These are phyloP conservation scores for Pterobdella sp. DNA, from an alignment of 2,888 invertebrate species.

Conservation along the genomic window DNA sequence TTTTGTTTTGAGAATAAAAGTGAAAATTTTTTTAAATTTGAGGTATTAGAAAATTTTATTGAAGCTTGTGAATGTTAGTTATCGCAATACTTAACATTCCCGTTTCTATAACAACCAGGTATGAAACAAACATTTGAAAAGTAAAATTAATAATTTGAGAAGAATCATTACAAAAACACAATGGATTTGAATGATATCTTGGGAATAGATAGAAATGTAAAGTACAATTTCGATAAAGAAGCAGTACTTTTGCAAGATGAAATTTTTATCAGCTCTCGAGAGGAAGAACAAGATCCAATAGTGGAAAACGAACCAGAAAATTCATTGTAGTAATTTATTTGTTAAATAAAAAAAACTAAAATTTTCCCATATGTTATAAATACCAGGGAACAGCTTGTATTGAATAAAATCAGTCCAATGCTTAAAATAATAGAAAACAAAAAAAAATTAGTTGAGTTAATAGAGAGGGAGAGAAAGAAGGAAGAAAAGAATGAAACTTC, in stretches of 20 bases:
- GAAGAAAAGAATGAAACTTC: neutral
- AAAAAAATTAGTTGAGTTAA: neutral
- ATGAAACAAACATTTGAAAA: neutral
- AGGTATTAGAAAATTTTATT: too few relatives aligned
- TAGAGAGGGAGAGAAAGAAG: neutral
- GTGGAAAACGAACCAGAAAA: too few relatives aligned
- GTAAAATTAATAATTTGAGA: neutral
- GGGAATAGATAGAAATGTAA: neutral
- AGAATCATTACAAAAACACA: neutral
- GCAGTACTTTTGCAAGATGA: neutral
- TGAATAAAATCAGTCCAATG: neutral
- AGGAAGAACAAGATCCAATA: too few relatives aligned
- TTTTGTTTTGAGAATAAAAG: neutral
- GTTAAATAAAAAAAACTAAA: too few relatives aligned
- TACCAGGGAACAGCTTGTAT: neutral
- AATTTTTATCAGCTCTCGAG: too few relatives aligned
- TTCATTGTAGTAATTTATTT: too few relatives aligned
- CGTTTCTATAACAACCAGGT: constrained; percentile 4
- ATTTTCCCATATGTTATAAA: too few relatives aligned
- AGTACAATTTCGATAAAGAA: neutral
- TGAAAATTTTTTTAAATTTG: too few relatives aligned
- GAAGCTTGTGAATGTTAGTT: neutral
- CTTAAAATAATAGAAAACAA: neutral
- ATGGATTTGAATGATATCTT: neutral
- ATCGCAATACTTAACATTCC: neutral